Evolutionary conservation across 2,888 invertebrate genomes (phyloP), one percentile per base, ranked within the genome.

Genomic region (Dicycla oo): DNA sequence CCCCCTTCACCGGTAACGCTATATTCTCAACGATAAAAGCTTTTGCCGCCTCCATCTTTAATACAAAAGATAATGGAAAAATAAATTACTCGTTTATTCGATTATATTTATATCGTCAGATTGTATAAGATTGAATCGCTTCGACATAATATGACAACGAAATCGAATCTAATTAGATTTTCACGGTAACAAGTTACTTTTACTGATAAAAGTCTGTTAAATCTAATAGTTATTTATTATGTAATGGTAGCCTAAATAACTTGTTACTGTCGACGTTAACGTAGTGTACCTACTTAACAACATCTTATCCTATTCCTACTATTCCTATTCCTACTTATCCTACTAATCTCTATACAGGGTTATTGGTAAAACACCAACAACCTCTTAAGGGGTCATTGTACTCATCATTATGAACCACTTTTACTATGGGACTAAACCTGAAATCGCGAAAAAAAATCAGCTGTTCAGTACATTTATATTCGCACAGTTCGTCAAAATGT

Each of bases 41-140:
- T 64, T 74, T 83, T 64, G 75, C 20, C 66, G 53, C 66, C 83
- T 63, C 45, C 62, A 45, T 60, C 47, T 74, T 80, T 80, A 82
- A 74, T 74, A 80, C 66, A 67, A 83, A 83, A 83, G 69, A 80
- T 80, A 80, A 80, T 80, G 80, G 75, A 83, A 83, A 80, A 80
- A 74, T 66, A 74, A 82, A 79, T 73, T 47, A 83, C 60, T 79
- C 54, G n/a, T n/a, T n/a, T n/a, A n/a, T n/a, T n/a, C n/a, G n/a
- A n/a, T n/a, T n/a, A n/a, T n/a, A n/a, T 73, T 67, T 83, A 63
- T 57, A 38, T 69, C 40, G 49, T 49, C 43, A 74, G 54, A 73
- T 81, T 78, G 62, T 63, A 49, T 80, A 80, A 82, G 56, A 80
- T 60, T 60, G 34, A 61, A 80, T 53, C 49, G 63, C 51, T 45